These are phyloP conservation scores for Nyleta sp. DNA, from an alignment of 2,888 invertebrate genomes.

Conservation along the genomic window DNA sequence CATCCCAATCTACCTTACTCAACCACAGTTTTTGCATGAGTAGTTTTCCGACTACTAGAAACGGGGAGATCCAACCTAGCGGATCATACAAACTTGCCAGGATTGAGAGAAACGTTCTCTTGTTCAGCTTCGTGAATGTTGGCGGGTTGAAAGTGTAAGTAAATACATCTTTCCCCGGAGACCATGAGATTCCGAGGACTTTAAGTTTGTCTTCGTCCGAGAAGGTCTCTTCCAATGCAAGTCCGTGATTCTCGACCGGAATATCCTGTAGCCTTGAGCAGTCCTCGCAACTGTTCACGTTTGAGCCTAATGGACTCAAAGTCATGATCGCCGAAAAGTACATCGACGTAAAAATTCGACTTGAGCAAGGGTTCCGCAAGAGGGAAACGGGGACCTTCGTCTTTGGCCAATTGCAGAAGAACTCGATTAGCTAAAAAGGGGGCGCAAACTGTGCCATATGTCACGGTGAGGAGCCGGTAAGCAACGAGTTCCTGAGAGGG, in stretches of 20 bases:
- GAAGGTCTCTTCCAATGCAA: not conserved
- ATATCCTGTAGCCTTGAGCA: not conserved
- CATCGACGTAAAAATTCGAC: conserved; percentile 42
- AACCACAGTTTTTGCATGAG: conserved; percentile 18
- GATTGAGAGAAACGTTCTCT: conserved; percentile 4
- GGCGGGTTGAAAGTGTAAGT: not conserved
- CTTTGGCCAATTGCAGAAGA: conserved; percentile 24
- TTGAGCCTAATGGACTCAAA: not conserved
- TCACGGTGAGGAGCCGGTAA: not conserved
- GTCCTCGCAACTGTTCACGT: not conserved
- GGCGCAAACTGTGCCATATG: not conserved
- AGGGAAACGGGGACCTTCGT: conserved; percentile 26
- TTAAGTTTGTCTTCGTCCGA: not conserved
- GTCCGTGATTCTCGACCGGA: not conserved
- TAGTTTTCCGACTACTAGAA: conserved; percentile 16
- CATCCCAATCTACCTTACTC: conserved; percentile 22
- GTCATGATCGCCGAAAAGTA: not conserved
- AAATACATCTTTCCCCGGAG: not conserved
- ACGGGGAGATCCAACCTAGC: conserved; percentile 9
- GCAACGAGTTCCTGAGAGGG: not conserved
- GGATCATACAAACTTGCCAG: conserved; percentile 15
- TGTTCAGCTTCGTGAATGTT: not conserved
- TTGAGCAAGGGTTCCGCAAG: conserved; percentile 12
- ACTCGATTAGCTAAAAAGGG: conserved; percentile 6
- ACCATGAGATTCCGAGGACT: not conserved